A percentile compares a stretch with the other conserved stretches of the same genome.
Evolutionary conservation across 2,888 invertebrate genomes (phyloP).

Genomic region (Mactromeris polynyma): DNA sequence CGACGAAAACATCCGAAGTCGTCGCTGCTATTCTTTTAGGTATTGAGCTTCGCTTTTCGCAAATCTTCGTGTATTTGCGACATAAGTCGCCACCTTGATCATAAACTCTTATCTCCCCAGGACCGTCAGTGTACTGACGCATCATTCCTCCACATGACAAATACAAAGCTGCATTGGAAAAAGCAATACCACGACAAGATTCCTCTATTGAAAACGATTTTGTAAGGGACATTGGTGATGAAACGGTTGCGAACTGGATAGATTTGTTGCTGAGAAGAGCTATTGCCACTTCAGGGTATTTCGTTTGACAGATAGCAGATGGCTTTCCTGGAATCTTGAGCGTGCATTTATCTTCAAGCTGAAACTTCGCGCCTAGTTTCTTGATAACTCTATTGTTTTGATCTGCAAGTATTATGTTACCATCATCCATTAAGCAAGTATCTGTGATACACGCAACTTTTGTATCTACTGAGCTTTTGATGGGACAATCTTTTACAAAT

Average conservation of each 20-base stretch:
- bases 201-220: slow-evolving; percentile 11
- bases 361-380: neutral
- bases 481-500: neutral
- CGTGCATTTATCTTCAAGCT: neutral
- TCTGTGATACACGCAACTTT: slow-evolving; percentile 10
- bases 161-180: neutral
- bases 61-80: neutral
- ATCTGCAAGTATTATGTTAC: slow-evolving; percentile 18
- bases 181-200: slow-evolving; percentile 27
- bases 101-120: slow-evolving; percentile 26
- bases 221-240: slow-evolving; percentile 2
- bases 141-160: slow-evolving; percentile 30
- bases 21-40: neutral
- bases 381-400: slow-evolving; percentile 24
- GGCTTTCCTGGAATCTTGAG: slow-evolving; percentile 22
- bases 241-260: neutral
- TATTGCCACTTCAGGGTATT: slow-evolving; percentile 12
- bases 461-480: neutral
- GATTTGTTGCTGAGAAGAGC: slow-evolving; percentile 18
- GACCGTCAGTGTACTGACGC: slow-evolving; percentile 22
- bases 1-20: neutral
- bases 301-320: slow-evolving; percentile 9
- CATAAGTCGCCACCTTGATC: neutral
- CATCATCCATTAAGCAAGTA: slow-evolving; percentile 21
- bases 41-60: neutral